Evolutionary conservation across 2,113 vertebrate species (phyloP).

Genomic region (Leucopsar rothschildi): DNA sequence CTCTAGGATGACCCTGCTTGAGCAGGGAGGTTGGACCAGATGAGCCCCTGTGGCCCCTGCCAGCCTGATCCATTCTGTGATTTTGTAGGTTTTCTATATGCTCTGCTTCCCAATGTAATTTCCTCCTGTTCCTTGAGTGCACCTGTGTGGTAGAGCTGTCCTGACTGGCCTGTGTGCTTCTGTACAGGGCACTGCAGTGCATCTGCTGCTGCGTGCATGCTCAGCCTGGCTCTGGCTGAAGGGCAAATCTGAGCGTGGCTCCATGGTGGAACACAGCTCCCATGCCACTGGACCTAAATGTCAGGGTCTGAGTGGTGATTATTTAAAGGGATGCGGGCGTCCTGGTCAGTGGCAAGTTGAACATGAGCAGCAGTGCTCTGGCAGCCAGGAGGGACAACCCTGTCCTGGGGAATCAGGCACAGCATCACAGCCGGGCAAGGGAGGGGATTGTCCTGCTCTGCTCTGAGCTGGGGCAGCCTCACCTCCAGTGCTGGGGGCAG

Average conservation of each 20-base stretch:
- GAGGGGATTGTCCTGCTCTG: not conserved
- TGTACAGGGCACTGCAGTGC: rapidly evolving
- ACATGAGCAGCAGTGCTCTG: not conserved
- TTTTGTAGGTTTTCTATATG: not conserved
- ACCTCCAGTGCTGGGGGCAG: rapidly evolving
- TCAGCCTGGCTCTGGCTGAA: rapidly evolving
- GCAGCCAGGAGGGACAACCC: rapidly evolving
- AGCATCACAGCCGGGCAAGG: rapidly evolving
- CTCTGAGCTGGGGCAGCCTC: rapidly evolving
- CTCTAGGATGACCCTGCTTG: not conserved
- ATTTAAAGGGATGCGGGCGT: not conserved
- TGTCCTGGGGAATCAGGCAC: not conserved
- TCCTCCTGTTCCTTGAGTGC: rapidly evolving
- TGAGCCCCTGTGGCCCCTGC: rapidly evolving
- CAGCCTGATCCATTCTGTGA: not conserved
- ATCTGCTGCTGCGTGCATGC: rapidly evolving
- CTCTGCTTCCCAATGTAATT: rapidly evolving
- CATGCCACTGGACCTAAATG: rapidly evolving
- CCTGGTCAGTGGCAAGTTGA: rapidly evolving
- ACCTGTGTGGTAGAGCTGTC: not conserved
- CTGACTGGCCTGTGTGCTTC: rapidly evolving
- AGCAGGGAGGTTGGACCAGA: not conserved
- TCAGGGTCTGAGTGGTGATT: not conserved
- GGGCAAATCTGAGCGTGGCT: rapidly evolving
- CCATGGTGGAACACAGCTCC: rapidly evolving